Percentiles rank a stretch among this genome's conserved stretches.
phyloP scores from a whole-genome alignment of 2,113 vertebrate species.

The Eubucco bourcierii region DNA sequence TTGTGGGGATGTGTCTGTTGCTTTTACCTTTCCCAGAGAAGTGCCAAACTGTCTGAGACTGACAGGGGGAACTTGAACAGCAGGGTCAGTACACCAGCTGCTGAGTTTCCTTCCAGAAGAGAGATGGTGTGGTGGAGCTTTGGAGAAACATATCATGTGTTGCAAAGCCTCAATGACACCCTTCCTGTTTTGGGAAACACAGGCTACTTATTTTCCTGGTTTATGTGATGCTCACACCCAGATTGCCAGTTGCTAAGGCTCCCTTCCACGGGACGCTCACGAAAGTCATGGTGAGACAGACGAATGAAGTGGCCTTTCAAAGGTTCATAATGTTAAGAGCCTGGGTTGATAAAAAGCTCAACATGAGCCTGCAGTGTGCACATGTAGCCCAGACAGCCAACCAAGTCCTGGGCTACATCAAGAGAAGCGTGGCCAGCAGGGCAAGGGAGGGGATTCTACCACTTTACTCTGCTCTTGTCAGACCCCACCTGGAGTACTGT shows the following conservation, averaged over 20 bases:
- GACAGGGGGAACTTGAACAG: not conserved
- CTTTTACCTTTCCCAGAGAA: not conserved
- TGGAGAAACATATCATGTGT: not conserved
- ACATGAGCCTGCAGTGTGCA: too few relatives aligned
- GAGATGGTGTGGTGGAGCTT: not conserved
- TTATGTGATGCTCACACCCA: not conserved
- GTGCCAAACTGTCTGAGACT: not conserved
- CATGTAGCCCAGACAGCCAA: too few relatives aligned
- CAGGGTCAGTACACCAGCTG: not conserved
- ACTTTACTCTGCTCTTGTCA: too few relatives aligned
- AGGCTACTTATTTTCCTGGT: not conserved
- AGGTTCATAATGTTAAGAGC: not conserved
- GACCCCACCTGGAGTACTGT: too few relatives aligned
- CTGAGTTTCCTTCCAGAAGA: not conserved
- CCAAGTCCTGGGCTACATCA: too few relatives aligned
- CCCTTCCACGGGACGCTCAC: not conserved
- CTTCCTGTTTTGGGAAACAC: not conserved
- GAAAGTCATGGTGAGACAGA: not conserved
- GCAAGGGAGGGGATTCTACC: too few relatives aligned
- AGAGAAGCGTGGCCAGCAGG: too few relatives aligned
- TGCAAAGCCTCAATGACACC: not conserved
- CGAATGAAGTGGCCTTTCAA: not conserved
- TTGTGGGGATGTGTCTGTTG: not conserved
- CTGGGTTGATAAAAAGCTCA: too few relatives aligned
- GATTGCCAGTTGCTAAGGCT: not conserved